Base-by-base conservation (phyloP, 2,888 invertebrate species). In the Drosophila silvestris region DNA sequence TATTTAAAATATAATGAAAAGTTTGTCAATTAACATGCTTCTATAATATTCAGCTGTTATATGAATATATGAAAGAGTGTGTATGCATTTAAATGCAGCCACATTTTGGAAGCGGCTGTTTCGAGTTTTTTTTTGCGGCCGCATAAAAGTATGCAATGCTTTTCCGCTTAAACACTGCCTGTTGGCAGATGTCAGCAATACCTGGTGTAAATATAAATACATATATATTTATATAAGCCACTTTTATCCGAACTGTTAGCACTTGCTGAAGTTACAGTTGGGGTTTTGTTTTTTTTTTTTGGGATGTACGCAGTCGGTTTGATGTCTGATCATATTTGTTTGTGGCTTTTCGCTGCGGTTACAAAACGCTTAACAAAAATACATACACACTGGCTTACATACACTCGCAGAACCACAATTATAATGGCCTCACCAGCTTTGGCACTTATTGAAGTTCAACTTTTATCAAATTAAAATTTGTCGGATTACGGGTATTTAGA, bases 401-500 rank as follows among this genome's bases (percentile, higher is more conserved):
- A 28, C 14, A 32, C n/a, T 12, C 12, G 26, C 19, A 35, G 22
- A 59, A 64, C 85, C 85, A 78, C 85, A 88, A 85, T 81, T 85
- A 83, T 90, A 85, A 90, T 90, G 81, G 89, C 73, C 62, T 19
- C 51, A 58, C 68, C 63, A 72, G 76, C 84, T 81, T 85, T 83
- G 77, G 69, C 82, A 85, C 78, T 83, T 81, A 83, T 88, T 78
- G 81, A 83, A 90, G 82, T 85, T 85, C 81, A 81, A 88, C 90
- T 81, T 87, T 89, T 90, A 89, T 89, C 82, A 90, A 90, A 89
- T 87, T 82, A 90, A 16, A 87, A 89, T 87, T 90, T 90, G 71
- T 77, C 79, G 87, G 89, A 87, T 87, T 87, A 90, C 87, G 90
- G 89, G 88, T 89, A 89, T 87, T 87, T 90, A 89, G 91, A 83